Conservation (phyloP, 2,797 vertebrate species). For the Florisuga fusca region DNA sequence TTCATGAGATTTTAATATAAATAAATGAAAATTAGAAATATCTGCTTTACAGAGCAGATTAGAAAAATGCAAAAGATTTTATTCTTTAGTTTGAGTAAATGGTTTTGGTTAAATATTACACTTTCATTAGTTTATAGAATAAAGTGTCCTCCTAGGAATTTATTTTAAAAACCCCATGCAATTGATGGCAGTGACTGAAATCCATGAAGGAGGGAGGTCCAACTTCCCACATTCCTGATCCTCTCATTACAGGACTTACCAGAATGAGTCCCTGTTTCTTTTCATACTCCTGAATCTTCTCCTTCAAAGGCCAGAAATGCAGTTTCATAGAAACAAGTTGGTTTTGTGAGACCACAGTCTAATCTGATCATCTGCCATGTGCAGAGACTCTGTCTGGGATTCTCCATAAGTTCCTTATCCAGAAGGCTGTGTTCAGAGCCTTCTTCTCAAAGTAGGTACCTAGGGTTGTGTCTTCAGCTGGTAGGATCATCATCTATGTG, state of each 20-base stretch:
- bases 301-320: neutral
- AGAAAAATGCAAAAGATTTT: conserved; percentile 25
- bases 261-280: neutral
- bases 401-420: neutral
- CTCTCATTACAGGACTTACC: neutral
- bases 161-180: neutral
- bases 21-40: conserved; percentile 54
- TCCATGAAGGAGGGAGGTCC: neutral
- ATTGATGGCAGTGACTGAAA: neutral
- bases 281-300: neutral
- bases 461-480: neutral
- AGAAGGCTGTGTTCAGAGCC: fast-evolving
- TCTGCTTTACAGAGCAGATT: neutral
- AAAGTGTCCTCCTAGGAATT: conserved; percentile 24
- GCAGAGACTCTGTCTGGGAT: neutral
- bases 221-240: neutral
- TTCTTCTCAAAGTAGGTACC: neutral
- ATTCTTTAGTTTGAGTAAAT: conserved; percentile 20
- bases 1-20: conserved; percentile 65
- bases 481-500: neutral
- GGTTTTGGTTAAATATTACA: conserved; percentile 6
- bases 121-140: conserved; percentile 53
- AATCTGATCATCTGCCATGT: neutral
- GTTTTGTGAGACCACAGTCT: neutral
- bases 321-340: neutral